These are phyloP conservation scores for Eilema sororculum DNA, from an alignment of 2,888 invertebrate species.

Conservation along the genomic window DNA sequence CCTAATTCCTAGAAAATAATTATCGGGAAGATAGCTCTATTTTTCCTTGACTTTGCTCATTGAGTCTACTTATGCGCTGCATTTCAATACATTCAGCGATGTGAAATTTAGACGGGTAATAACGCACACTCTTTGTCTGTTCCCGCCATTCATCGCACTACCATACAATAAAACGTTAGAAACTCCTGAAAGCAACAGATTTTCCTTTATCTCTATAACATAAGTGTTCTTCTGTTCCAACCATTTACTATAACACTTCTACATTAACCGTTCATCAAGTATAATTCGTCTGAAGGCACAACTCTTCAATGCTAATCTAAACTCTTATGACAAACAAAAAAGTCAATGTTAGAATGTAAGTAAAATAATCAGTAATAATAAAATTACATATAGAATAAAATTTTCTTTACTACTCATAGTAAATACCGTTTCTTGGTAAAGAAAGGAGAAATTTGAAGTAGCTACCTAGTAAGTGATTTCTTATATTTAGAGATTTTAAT, in stretches of 20 bases:
- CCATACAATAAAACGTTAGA: background rate
- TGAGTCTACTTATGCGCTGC: background rate
- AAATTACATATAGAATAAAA: background rate
- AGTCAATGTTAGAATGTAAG: background rate
- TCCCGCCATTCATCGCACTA: conserved; percentile 1
- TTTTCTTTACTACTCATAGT: too few species aligned
- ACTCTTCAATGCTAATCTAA: background rate
- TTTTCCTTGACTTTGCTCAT: background rate
- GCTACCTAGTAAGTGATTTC: background rate
- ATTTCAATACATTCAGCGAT: background rate
- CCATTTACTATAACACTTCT: background rate
- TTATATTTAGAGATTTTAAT: background rate
- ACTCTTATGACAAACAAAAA: background rate
- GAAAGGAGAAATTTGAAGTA: background rate
- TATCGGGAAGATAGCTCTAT: too few species aligned
- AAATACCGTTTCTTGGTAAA: background rate
- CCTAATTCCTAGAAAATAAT: too few species aligned
- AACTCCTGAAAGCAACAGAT: background rate
- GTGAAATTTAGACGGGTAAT: background rate
- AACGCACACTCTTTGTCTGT: background rate
- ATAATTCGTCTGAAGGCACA: background rate
- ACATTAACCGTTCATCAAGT: background rate
- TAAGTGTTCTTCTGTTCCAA: conserved; percentile 3
- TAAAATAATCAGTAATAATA: background rate
- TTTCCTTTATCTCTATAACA: background rate